Base-by-base conservation (phyloP, 1,140 invertebrate genomes). In the Scaptomyza graminum region DNA sequence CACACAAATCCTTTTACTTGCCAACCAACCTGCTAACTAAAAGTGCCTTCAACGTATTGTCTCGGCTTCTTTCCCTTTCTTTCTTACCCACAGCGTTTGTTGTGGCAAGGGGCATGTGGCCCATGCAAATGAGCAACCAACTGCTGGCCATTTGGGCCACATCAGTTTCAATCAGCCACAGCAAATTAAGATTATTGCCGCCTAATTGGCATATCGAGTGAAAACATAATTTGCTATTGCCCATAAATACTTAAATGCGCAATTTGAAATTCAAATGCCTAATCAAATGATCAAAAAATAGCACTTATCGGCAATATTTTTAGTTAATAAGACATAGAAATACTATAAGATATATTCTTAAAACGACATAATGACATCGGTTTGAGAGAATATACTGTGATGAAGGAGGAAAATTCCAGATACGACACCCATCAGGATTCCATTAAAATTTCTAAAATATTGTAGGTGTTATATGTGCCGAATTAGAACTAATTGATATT, bases 151-250 rank as follows among this genome's bases (percentile, higher is more conserved):
- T 8, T 60, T 46, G 1, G 3, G 56, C 25, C 22, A 22, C 13
- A 22, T 22, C 9, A 11, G 18, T 12, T 34, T 13, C 18, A 25
- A 51, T 22, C 49, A 9, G 39, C 39, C 13, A 5, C 60, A 66
- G 13, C 56, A 52, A 46, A 61, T 54, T 13, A 31, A 34, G 12
- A 49, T 12, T 37, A 60, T 52, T 54, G 39, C 11, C 7, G 31
- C 41, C 37, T 68, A 61, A 62, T 61, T 68, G 65, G 28, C 49
- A 60, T 50, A 67, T 51, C 46, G 34, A 51, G 22, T 43, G 47
- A 41, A 49, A 68, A 62, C 16, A 39, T 54, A 62, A 68, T 68
- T 52, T 46, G 56, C 54, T n/a, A 31, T 61, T 50, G 8, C 44
- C n/a, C n/a, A n/a, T n/a, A n/a, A n/a, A n/a, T n/a, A n/a, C n/a